phyloP scores from a whole-genome alignment of 2,888 invertebrate species.

The Dasypogon diadema region DNA sequence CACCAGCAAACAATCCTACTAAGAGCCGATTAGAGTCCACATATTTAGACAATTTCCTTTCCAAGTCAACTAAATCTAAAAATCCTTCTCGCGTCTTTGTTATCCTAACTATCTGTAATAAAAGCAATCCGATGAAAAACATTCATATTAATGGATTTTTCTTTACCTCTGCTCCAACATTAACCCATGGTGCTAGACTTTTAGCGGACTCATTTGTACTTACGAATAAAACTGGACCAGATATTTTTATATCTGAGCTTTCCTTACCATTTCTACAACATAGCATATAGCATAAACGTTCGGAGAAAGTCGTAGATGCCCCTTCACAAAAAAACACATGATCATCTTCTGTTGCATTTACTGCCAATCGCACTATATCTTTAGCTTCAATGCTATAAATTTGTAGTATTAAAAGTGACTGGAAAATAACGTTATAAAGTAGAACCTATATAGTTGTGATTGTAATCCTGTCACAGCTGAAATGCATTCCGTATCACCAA shows the following conservation, averaged over 20 bases:
- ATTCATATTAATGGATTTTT: no score
- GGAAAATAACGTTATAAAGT: not conserved
- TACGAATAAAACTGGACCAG: slow-evolving; percentile 57
- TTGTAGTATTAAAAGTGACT: not conserved
- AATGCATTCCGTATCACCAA: slow-evolving; percentile 79
- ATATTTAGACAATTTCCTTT: slow-evolving; percentile 76
- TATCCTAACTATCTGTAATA: slow-evolving; percentile 78
- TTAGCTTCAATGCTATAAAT: slow-evolving; percentile 80
- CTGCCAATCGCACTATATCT: slow-evolving; percentile 81
- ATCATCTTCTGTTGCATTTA: slow-evolving; percentile 85
- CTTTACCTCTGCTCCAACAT: slow-evolving; percentile 81
- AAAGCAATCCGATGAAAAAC: no score
- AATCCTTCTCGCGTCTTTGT: slow-evolving; percentile 83
- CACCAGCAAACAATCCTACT: slow-evolving; percentile 88
- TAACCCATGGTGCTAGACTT: slow-evolving; percentile 85
- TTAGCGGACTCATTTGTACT: slow-evolving; percentile 84
- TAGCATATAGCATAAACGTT: slow-evolving; percentile 56
- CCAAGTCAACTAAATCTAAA: slow-evolving; percentile 82
- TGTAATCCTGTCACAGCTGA: slow-evolving; percentile 89
- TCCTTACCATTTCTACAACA: slow-evolving; percentile 18
- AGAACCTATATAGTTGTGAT: slow-evolving; percentile 86
- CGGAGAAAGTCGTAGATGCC: slow-evolving; percentile 54
- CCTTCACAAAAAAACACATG: slow-evolving; percentile 76
- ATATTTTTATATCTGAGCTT: slow-evolving; percentile 14
- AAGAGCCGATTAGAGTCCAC: slow-evolving; percentile 75